Evolutionary conservation across 2,888 invertebrate species (phyloP).

Genomic region (Cancer borealis): DNA sequence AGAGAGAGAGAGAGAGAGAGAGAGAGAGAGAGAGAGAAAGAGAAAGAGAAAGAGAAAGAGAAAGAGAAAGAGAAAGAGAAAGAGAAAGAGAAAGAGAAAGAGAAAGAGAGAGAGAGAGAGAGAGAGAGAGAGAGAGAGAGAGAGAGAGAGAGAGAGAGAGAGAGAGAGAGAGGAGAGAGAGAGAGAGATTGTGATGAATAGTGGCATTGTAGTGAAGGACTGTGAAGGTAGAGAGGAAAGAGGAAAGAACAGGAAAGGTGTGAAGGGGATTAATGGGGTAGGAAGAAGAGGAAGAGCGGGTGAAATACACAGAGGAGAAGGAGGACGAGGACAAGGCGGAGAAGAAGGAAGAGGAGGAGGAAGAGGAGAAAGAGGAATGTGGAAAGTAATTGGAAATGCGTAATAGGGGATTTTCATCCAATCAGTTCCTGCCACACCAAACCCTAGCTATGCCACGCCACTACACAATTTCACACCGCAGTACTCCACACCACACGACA

Average conservation of each 20-base stretch:
- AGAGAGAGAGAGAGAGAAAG: conserved; percentile 31
- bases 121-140: conserved; percentile 32
- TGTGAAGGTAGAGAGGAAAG: not conserved
- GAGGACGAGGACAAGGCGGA: not conserved
- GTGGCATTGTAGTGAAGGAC: not conserved
- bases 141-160: not conserved
- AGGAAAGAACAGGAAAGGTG: conserved; percentile 40
- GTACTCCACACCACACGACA: not conserved
- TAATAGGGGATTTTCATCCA: conserved; percentile 1
- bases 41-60: conserved; percentile 3
- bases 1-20: not conserved
- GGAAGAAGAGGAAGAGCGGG: not conserved
- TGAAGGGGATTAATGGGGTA: conserved; percentile 16
- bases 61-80: not conserved
- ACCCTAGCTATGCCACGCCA: not conserved
- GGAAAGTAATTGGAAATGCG: not conserved
- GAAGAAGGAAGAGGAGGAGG: not conserved
- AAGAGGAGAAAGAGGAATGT: not conserved
- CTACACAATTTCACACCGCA: not conserved
- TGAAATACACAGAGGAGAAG: not conserved
- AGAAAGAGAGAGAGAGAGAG: conserved; percentile 42
- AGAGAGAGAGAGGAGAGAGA: not conserved
- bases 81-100: not conserved
- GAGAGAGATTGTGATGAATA: not conserved
- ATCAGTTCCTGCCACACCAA: not conserved